Evolutionary conservation across 2,113 vertebrate species (phyloP), one percentile per base, ranked within the genome.

Genomic region (Paracanthobrama guichenoti): DNA sequence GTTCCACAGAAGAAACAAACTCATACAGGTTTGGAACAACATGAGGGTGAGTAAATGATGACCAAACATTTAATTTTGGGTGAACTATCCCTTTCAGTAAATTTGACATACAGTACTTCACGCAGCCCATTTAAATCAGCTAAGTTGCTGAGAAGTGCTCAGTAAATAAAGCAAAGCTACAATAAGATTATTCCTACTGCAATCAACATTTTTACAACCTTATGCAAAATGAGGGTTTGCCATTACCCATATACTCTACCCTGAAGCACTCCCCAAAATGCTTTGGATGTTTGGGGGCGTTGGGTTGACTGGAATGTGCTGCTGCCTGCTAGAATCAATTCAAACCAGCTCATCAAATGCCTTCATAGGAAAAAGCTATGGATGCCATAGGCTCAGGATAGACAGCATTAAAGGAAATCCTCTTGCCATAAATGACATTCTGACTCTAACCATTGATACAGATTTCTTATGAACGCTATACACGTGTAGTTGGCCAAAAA

Each of bases 301-400:
- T 67, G 84, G 42, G 78, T 31, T 28, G 46, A 44, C 59, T 59
- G 85, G 85, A 86, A 82, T 82, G 85, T 82, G 79, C 85, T 77
- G 60, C 72, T 55, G 48, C 73, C 79, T 82, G 79, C 64, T 67
- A 76, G 39, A 81, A 77, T 64, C 72, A 77, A 77, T 73, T 76
- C 48, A 50, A 67, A 55, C 16, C 42, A 77, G 44, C 39, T n/a
- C 44, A 80, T 80, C 60, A 66, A 14, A 67, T 20, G 24, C 57
- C 62, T 50, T 28, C 39, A 79, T 64, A 57, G 59, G 42, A 46
- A 60, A 79, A 62, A 10, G 24, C 35, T 79, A 20, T 46, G 39
- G 74, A 57, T 57, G 20, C 50, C 10, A 77, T 77, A 22, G 28
- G 39, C 28, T 77, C 22, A 42, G 8, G 5, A 46, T 2, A 22